phyloP scores from a whole-genome alignment of 2,888 invertebrate species.

The Pollenia labialis region DNA sequence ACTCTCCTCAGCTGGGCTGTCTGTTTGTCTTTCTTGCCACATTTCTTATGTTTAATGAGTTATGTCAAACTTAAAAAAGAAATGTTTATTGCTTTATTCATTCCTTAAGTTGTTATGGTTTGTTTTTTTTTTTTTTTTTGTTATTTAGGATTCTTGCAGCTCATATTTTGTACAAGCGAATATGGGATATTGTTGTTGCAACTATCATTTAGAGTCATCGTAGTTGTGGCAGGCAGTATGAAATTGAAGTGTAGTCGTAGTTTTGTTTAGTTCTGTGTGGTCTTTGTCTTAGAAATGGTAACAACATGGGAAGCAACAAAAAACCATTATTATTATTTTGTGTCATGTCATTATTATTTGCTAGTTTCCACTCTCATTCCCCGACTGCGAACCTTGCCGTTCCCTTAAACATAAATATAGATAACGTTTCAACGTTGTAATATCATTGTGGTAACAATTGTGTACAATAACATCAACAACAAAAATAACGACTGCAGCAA shows the following conservation, averaged over 20 bases:
- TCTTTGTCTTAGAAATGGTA: slow-evolving; percentile 62
- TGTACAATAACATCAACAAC: slow-evolving; percentile 55
- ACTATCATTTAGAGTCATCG: not conserved
- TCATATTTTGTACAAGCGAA: slow-evolving; percentile 31
- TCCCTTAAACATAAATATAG: slow-evolving; percentile 19
- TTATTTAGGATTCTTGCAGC: slow-evolving; percentile 47
- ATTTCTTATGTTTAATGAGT: slow-evolving; percentile 80
- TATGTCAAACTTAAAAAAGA: slow-evolving; percentile 82
- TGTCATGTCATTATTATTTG: slow-evolving; percentile 75
- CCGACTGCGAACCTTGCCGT: not conserved
- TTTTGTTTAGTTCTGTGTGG: slow-evolving; percentile 58
- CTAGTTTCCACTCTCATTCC: slow-evolving; percentile 34
- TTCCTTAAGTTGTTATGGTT: slow-evolving; percentile 52
- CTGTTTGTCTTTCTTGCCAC: slow-evolving; percentile 62
- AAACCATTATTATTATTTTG: slow-evolving; percentile 68
- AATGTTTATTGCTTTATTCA: slow-evolving; percentile 81
- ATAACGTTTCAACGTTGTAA: slow-evolving; percentile 54
- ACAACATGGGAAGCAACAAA: slow-evolving; percentile 38
- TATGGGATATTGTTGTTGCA: slow-evolving; percentile 22
- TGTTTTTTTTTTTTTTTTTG: slow-evolving; percentile 1
- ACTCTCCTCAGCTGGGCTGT: slow-evolving; percentile 20
- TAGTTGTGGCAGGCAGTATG: slow-evolving; percentile 14
- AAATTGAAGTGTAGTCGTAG: slow-evolving; percentile 13
- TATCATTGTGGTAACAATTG: slow-evolving; percentile 66
- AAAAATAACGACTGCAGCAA: not conserved